Base-by-base conservation (phyloP, 53 echinoderm and acorn worm genomes). In the Henricia sp. region DNA sequence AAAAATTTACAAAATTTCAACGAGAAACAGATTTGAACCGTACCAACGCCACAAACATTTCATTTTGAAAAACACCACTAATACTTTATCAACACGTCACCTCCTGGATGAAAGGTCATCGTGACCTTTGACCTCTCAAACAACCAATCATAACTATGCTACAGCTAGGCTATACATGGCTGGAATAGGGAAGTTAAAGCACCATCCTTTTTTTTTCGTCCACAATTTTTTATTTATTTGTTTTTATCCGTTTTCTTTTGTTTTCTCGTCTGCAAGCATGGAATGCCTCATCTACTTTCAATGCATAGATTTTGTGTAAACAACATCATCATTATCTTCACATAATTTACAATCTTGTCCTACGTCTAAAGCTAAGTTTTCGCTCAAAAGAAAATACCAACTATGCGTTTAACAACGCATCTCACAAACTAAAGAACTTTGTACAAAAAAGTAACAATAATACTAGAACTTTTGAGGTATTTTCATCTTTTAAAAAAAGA, bases 231-330 rank as follows among this genome's bases (percentile, higher is more conserved):
- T n/a, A 28, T 3, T 36, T 21, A 23, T 34, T 35, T 80, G 62
- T 80, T 44, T 1, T 19, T 62, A 29, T 80, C 43, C 64, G 46
- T 80, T 44, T 76, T 59, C 8, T 19, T 34, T 55, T 74, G 52
- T 54, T 74, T 36, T 39, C 24, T 75, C 36, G 12, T 75, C 58
- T 75, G 59, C 41, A 41, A 37, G n/a, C 57, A 6, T 63, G 80
- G 80, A 80, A 80, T 80, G 80, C 80, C 60, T 80, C 19, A n/a
- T 35, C 80, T 80, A 80, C 80, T 62, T 80, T 64, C 80, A 80
- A 80, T 80, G 80, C 80, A 80, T 80, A 80, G 65, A 80, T 80
- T 77, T 77, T 75, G 50, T 21, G 17, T 19, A 43, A 12, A 27
- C 44, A 70, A 5, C 34, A 64, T 63, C 32, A 60, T 26, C 36